Percentiles rank a stretch among this genome's conserved stretches.
Evolutionary conservation across 2,113 vertebrate genomes (phyloP).

Genomic region (Prunella himalayana): DNA sequence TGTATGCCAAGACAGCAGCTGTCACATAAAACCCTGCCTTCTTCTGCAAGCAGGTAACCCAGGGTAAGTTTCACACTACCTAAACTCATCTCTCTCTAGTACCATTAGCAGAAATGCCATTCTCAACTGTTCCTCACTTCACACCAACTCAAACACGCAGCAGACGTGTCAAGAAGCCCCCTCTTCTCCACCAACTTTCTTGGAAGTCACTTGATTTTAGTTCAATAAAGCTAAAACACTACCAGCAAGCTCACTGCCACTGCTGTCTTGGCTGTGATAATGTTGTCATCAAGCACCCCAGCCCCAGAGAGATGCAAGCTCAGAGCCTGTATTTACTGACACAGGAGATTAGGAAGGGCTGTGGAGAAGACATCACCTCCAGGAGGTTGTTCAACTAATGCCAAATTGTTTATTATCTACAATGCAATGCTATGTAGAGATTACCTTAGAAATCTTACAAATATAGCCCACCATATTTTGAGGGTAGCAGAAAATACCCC

Average conservation of each 20-base stretch:
- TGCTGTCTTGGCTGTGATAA: neutral
- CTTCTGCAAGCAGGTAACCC: neutral
- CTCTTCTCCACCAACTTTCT: neutral
- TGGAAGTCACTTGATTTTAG: neutral
- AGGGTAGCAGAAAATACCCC: neutral
- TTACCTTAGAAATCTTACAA: neutral
- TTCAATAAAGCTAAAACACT: neutral
- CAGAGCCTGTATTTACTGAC: neutral
- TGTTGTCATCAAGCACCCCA: rapidly evolving
- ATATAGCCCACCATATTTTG: neutral
- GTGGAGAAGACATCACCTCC: neutral
- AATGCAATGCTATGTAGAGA: neutral
- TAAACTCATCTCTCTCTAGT: neutral
- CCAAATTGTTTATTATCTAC: neutral
- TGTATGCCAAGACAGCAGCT: neutral
- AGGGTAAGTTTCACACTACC: neutral
- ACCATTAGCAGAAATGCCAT: neutral
- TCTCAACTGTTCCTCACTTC: neutral
- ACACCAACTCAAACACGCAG: rapidly evolving
- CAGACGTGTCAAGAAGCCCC: rapidly evolving
- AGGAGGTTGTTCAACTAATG: neutral
- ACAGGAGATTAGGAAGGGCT: neutral
- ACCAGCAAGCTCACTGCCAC: neutral
- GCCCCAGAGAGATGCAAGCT: neutral
- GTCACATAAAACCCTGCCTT: neutral